Evolutionary conservation across 1,140 invertebrate genomes (phyloP), one percentile per base, ranked within the genome.

Genomic region (Luehdorfia chinensis): DNA sequence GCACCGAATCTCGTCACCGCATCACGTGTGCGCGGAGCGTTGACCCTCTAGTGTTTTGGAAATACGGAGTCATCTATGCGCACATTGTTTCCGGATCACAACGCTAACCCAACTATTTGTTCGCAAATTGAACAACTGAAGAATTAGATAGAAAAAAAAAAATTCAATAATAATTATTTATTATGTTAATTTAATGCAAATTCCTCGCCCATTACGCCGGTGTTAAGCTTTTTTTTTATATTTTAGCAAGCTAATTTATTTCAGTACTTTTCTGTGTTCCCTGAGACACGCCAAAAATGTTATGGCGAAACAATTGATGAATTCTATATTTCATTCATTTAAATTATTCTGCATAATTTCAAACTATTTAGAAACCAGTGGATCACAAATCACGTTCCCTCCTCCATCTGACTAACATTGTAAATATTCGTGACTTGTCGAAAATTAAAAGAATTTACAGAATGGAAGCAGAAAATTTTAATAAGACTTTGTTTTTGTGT

Each of bases 1-100:
- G 34, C 18, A 14, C 3, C 9, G 37, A 27, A 41, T 64, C 52
- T 61, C 79, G 79, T 75, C 79, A 77, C 56, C 52, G 43, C 33
- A 63, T 84, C 80, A 84, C 78, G 77, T 78, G 80, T 59, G 64
- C 47, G 51, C 48, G 65, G 76, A 66, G 61, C 76, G 54, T 72
- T 80, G 80, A 81, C 77, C 37, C 76, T 64, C 54, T 49, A 36
- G 55, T 84, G 76, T 84, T 84, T 84, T 78, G 75, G 76, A 75
- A 78, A 73, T 63, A 64, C 55, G 56, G 34, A 44, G 25, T 64
- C 45, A 58, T 36, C 54, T 53, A 43, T 39, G 45, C 41, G 33
- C 37, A 37, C 18, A 37, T 12, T 13, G 19, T 34, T 59, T 75
- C 64, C 54, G 68, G 62, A 58, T 67, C 65, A 45, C 50, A 65